phyloP scores from a whole-genome alignment of 2,797 vertebrate genomes.

The Lerista edwardsae region DNA sequence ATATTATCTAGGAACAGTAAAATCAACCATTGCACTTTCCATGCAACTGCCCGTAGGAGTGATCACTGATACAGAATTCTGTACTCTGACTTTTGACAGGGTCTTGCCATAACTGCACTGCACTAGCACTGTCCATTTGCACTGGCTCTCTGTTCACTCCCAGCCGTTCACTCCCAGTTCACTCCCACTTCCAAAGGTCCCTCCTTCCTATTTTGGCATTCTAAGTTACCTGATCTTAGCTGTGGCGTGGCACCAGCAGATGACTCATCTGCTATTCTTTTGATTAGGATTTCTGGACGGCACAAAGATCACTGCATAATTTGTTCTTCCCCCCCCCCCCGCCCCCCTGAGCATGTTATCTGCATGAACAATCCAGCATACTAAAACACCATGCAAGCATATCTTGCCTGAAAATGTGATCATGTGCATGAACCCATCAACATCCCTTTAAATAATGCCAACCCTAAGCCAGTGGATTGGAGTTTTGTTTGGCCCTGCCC shows the following conservation, averaged over 20 bases:
- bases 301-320: not conserved
- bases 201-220: not conserved
- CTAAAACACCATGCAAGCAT: not conserved
- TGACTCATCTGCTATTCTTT: too few species aligned
- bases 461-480: too few species aligned
- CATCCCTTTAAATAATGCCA: not conserved
- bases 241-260: too few species aligned
- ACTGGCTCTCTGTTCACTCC: not conserved
- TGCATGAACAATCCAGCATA: not conserved
- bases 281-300: too few species aligned
- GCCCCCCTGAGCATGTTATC: not conserved
- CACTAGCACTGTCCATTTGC: not conserved
- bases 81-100: not conserved
- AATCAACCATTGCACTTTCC: not conserved
- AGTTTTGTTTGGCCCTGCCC: too few species aligned
- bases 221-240: not conserved
- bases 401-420: not conserved
- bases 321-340: too few species aligned
- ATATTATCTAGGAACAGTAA: not conserved
- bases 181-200: not conserved
- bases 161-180: not conserved
- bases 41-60: not conserved
- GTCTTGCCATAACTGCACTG: not conserved
- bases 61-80: not conserved
- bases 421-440: not conserved